Conservation (phyloP, 2,888 invertebrate species). For the Platycnemis pennipes region DNA sequence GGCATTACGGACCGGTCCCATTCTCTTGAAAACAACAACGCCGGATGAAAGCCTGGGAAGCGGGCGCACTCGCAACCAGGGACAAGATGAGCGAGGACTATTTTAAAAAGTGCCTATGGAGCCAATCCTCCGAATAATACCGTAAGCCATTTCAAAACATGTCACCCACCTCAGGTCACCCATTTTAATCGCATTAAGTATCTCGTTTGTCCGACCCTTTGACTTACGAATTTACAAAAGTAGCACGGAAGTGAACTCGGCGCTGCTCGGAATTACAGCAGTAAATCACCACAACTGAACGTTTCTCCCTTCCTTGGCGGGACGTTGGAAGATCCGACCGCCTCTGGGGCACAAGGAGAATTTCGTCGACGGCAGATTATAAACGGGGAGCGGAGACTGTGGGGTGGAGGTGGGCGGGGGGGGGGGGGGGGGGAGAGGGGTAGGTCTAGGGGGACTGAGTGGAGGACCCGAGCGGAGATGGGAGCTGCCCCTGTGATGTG, state of each 20-base stretch:
- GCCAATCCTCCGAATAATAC: slow-evolving; percentile 56
- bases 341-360: slow-evolving; percentile 34
- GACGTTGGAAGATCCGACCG: neutral
- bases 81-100: slow-evolving; percentile 15
- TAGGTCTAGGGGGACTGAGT: too few relatives aligned
- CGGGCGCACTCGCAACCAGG: slow-evolving; percentile 24
- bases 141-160: slow-evolving; percentile 63
- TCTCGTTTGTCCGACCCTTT: slow-evolving; percentile 62
- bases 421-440: neutral
- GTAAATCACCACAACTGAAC: slow-evolving; percentile 61
- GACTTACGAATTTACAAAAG: slow-evolving; percentile 58
- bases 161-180: slow-evolving; percentile 41
- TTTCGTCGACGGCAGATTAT: slow-evolving; percentile 56
- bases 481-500: neutral
- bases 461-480: neutral
- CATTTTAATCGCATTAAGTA: slow-evolving; percentile 66
- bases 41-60: neutral
- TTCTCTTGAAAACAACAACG: neutral
- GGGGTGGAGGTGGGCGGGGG: too few relatives aligned
- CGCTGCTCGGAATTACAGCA: slow-evolving; percentile 10
- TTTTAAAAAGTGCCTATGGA: slow-evolving; percentile 41
- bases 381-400: neutral
- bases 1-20: neutral
- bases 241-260: slow-evolving; percentile 58
- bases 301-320: slow-evolving; percentile 41